These are phyloP conservation scores for Heteromormyrus szaboi DNA, from an alignment of 2,797 vertebrate species.

Conservation along the genomic window DNA sequence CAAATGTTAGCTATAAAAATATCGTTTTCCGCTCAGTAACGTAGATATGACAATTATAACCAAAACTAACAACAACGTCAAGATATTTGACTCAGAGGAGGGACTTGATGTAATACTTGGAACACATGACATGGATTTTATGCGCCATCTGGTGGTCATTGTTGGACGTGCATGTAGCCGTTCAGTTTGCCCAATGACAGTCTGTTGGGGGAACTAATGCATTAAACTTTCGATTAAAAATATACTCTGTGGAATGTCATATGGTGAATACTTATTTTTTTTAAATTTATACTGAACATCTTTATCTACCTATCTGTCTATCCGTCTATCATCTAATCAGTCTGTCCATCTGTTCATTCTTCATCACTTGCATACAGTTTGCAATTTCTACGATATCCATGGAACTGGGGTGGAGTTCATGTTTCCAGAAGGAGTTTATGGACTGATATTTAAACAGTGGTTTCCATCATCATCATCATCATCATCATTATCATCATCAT, in stretches of 20 bases:
- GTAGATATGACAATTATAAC: neutral
- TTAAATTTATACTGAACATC: neutral
- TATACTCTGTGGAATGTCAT: neutral
- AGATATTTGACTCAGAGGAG: neutral
- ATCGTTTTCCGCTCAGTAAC: neutral
- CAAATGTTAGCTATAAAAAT: neutral
- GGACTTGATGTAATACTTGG: neutral
- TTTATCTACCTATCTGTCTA: neutral
- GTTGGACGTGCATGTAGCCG: neutral
- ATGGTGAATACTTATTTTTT: neutral
- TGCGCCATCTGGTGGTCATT: neutral
- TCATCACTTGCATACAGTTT: neutral
- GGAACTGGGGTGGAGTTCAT: neutral
- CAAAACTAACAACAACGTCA: neutral
- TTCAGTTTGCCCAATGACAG: neutral
- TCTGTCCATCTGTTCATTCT: neutral
- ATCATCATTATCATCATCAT: neutral
- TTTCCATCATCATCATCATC: neutral
- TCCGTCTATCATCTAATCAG: neutral
- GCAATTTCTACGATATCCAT: neutral
- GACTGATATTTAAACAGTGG: neutral
- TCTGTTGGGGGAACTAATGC: neutral
- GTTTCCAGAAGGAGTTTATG: neutral
- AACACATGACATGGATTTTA: neutral
- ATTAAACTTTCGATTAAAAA: neutral